phyloP scores from a whole-genome alignment of 1,140 invertebrate genomes.

The Agrypnia vestita region DNA sequence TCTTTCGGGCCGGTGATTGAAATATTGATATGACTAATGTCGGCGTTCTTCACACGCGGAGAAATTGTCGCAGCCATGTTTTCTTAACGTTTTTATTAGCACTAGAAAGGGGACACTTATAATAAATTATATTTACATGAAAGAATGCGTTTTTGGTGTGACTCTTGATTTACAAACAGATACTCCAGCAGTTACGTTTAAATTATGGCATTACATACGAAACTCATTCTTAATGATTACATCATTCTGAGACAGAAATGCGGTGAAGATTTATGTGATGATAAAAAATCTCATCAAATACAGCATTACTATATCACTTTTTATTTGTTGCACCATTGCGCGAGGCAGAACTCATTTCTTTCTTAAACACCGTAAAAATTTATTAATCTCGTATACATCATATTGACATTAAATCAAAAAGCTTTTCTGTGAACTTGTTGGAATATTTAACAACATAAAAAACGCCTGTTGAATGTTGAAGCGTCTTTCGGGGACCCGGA shows the following conservation, averaged over 20 bases:
- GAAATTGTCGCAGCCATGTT: slow-evolving; percentile 34
- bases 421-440: not conserved
- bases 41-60: slow-evolving; percentile 3
- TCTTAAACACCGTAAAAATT: too few relatives aligned
- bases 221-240: not conserved
- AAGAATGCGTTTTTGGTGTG: slow-evolving; percentile 36
- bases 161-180: slow-evolving; percentile 18
- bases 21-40: slow-evolving; percentile 22
- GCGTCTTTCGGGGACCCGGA: not conserved
- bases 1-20: not conserved
- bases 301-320: not conserved
- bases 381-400: too few relatives aligned
- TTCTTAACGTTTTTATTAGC: slow-evolving; percentile 24
- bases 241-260: slow-evolving; percentile 1
- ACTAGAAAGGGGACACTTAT: slow-evolving; percentile 8
- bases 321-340: not conserved
- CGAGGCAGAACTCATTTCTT: too few relatives aligned
- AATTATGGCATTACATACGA: not conserved
- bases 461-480: not conserved
- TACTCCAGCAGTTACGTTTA: not conserved
- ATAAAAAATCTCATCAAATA: not conserved
- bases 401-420: too few relatives aligned
- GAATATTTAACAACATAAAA: slow-evolving; percentile 6
- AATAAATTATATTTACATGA: not conserved
- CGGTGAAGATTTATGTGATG: slow-evolving; percentile 1